Percentiles rank a stretch among this genome's conserved stretches.
Conservation (phyloP, 2,113 vertebrate genomes). For the Chrysochloris asiatica region DNA sequence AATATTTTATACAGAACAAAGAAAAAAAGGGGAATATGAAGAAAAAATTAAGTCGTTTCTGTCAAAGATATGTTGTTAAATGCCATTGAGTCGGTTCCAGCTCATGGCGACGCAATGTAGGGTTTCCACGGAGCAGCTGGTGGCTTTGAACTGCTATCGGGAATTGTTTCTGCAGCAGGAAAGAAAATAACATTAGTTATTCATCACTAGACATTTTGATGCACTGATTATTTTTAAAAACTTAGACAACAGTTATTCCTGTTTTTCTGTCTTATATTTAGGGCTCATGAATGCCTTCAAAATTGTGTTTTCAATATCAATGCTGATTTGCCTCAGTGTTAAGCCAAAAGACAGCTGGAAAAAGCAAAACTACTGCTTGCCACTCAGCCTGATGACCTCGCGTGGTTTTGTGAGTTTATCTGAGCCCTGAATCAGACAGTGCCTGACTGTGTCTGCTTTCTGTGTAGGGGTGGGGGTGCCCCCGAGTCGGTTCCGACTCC, state of each 20-base stretch:
- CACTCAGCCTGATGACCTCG: neutral
- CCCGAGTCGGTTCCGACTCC: too few species aligned
- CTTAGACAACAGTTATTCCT: neutral
- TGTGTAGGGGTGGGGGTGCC: too few species aligned
- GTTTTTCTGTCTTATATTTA: neutral
- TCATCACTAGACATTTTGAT: neutral
- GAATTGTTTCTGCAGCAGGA: neutral
- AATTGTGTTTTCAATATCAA: neutral
- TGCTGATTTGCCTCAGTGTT: neutral
- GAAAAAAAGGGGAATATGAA: constrained; percentile 33
- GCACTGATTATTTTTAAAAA: neutral
- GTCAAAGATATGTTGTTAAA: too few species aligned
- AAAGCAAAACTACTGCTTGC: constrained; percentile 30
- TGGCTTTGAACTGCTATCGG: too few species aligned
- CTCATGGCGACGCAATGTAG: too few species aligned
- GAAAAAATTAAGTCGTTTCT: neutral
- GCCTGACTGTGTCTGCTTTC: too few species aligned
- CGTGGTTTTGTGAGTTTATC: too few species aligned
- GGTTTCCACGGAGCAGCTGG: too few species aligned
- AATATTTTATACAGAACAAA: neutral
- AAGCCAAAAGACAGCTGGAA: neutral
- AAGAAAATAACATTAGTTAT: neutral
- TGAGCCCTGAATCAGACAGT: too few species aligned
- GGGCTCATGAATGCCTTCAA: neutral
- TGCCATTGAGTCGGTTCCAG: too few species aligned